These are phyloP conservation scores for Rallus crepitans DNA, from an alignment of 2,797 vertebrate genomes.

Conservation along the genomic window DNA sequence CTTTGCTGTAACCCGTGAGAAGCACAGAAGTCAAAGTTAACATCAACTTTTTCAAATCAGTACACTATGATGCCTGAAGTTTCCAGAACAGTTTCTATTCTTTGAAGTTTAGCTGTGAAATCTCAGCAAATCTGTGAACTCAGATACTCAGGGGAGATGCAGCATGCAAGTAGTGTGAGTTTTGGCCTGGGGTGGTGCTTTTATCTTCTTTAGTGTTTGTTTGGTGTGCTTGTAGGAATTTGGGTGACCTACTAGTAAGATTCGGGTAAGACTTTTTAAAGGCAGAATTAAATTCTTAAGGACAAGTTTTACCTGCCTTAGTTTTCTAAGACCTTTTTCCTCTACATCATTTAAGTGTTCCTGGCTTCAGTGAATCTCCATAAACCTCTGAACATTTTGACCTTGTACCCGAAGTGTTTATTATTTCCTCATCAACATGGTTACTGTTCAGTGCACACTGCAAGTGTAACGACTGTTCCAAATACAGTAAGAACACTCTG, in stretches of 20 bases:
- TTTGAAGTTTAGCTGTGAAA: not conserved
- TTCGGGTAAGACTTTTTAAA: not conserved
- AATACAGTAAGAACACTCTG: not conserved
- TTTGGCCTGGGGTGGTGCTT: not conserved
- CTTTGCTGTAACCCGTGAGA: not conserved
- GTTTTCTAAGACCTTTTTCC: not conserved
- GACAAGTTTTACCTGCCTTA: not conserved
- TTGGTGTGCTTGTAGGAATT: not conserved
- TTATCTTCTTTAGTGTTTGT: not conserved
- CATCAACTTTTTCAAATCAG: not conserved
- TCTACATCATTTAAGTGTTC: not conserved
- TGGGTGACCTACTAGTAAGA: not conserved
- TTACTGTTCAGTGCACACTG: not conserved
- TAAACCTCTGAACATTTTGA: not conserved
- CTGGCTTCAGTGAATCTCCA: not conserved
- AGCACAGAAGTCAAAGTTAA: not conserved
- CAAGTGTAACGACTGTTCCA: not conserved
- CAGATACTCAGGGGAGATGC: not conserved
- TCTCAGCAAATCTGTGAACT: not conserved
- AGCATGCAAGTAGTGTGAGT: not conserved
- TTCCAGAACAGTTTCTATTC: not conserved
- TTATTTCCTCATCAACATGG: not conserved
- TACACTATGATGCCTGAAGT: not conserved
- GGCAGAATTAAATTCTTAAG: not conserved
- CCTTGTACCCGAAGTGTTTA: not conserved